phyloP scores from a whole-genome alignment of 2,888 invertebrate genomes.

The Hydraecia micacea region DNA sequence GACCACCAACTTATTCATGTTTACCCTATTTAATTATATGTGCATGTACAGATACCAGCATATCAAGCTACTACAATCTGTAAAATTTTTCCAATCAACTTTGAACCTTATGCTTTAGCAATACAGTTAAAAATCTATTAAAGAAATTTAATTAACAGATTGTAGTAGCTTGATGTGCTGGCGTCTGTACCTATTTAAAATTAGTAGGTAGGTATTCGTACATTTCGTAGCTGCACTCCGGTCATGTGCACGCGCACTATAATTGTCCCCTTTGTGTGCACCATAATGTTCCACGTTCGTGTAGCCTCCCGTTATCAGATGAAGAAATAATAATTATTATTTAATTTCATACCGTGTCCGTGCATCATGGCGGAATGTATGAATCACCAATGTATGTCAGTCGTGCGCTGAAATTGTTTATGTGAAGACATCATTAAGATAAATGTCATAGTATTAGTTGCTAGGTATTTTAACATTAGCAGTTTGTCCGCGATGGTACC shows the following conservation, averaged over 20 bases:
- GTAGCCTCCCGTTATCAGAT: conserved; percentile 53
- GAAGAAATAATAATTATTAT: conserved; percentile 51
- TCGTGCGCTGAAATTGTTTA: conserved; percentile 45
- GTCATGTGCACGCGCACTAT: conserved; percentile 24
- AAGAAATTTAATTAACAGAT: too few species aligned
- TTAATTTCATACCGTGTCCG: conserved; percentile 46
- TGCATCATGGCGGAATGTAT: conserved; percentile 33
- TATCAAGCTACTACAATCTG: too few species aligned
- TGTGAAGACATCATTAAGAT: background rate
- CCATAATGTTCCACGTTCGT: conserved; percentile 52
- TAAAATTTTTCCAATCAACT: too few species aligned
- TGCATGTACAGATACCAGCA: too few species aligned
- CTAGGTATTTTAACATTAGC: background rate
- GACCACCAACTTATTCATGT: background rate
- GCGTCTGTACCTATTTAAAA: background rate
- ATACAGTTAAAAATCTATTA: too few species aligned
- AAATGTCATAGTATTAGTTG: background rate
- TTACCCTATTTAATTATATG: background rate
- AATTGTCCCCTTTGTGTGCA: conserved; percentile 47
- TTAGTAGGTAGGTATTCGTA: background rate
- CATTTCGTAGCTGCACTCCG: conserved; percentile 7
- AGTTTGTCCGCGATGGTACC: too few species aligned
- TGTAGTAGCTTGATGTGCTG: too few species aligned
- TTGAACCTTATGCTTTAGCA: too few species aligned
- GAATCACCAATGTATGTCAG: conserved; percentile 37